These are phyloP conservation scores for Caloenas nicobarica DNA, from an alignment of 2,113 vertebrate genomes.

Conservation along the genomic window DNA sequence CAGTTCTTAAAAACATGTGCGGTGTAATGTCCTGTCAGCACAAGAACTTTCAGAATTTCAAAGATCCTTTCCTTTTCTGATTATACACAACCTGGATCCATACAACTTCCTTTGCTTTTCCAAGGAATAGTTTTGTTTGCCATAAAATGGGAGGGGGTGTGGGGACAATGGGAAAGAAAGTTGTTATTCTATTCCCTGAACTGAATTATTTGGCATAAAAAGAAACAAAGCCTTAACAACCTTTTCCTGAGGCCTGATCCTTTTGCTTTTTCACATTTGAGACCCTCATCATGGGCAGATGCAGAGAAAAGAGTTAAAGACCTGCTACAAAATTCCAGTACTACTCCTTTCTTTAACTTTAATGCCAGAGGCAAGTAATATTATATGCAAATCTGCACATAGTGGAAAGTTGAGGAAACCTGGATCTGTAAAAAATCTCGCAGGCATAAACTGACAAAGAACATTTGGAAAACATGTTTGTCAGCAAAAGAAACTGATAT, in stretches of 20 bases:
- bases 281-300: not conserved
- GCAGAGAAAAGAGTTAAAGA: not conserved
- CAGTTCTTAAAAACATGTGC: not conserved
- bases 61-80: not conserved
- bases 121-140: not conserved
- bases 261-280: not conserved
- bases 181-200: not conserved
- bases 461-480: not conserved
- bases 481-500: not conserved
- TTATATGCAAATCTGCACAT: not conserved
- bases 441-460: not conserved
- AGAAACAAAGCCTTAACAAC: not conserved
- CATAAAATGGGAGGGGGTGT: not conserved
- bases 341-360: not conserved
- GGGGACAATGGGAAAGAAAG: not conserved
- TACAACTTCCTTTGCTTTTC: not conserved
- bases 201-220: not conserved
- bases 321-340: not conserved
- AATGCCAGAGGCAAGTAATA: not conserved
- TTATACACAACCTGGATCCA: not conserved
- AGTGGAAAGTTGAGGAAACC: not conserved
- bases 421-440: not conserved
- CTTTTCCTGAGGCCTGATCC: not conserved
- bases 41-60: not conserved
- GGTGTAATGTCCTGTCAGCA: not conserved